Evolutionary conservation across 2,888 invertebrate genomes (phyloP).

Genomic region (Xylota segnis): DNA sequence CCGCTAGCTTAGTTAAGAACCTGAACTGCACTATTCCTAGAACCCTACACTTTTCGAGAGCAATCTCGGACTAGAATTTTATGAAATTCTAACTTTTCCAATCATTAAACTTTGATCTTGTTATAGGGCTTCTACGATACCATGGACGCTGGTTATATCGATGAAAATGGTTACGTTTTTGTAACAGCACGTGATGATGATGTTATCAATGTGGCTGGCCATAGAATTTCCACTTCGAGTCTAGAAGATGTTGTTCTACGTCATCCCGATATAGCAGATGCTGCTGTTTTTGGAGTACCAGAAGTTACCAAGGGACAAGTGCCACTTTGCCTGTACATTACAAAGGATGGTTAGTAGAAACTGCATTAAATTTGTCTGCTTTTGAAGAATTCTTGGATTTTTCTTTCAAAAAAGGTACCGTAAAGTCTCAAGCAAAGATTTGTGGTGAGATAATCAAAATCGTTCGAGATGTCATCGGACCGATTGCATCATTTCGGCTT

Average conservation of each 20-base stretch:
- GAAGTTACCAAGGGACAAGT: constrained; percentile 96
- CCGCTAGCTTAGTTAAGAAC: too few relatives aligned
- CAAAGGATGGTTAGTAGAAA: constrained; percentile 85
- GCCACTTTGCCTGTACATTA: constrained; percentile 94
- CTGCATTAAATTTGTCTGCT: too few relatives aligned
- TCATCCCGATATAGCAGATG: constrained; percentile 94
- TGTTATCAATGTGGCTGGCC: constrained; percentile 97
- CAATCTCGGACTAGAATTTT: too few relatives aligned
- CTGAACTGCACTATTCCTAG: too few relatives aligned
- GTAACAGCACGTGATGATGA: constrained; percentile 97
- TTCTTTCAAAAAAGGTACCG: constrained; percentile 46
- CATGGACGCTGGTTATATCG: constrained; percentile 96
- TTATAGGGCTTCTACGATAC: constrained; percentile 89
- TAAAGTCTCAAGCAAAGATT: constrained; percentile 80
- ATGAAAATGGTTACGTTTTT: constrained; percentile 93
- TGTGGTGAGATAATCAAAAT: constrained; percentile 83
- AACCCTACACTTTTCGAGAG: too few relatives aligned
- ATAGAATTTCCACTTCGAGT: constrained; percentile 94
- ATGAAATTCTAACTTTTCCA: too few relatives aligned
- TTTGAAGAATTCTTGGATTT: neutral
- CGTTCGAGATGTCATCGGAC: constrained; percentile 85
- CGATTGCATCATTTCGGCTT: constrained; percentile 94
- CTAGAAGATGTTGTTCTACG: constrained; percentile 95
- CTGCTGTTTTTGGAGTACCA: constrained; percentile 95
- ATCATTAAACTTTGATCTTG: neutral